A percentile compares a stretch with the other conserved stretches of the same genome.
Conservation (phyloP, 2,888 invertebrate genomes). For the Caprella mutica region DNA sequence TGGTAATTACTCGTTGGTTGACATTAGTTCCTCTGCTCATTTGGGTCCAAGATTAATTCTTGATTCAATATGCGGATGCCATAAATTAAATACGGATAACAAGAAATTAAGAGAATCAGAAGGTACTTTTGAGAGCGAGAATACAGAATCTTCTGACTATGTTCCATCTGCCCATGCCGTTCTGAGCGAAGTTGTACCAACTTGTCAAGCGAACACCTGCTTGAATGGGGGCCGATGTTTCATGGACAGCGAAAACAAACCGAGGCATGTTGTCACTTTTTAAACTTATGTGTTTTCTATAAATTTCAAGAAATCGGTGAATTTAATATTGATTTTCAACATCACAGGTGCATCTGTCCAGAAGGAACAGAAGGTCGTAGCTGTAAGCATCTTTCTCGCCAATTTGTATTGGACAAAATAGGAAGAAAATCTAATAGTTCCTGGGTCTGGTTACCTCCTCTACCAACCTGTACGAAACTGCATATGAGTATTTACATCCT, state of each 20-base stretch:
- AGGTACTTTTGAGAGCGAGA: no score
- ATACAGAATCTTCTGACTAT: no score
- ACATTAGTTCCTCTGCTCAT: not conserved
- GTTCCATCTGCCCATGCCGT: slow-evolving; percentile 6
- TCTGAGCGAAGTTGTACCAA: not conserved
- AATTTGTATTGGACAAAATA: no score
- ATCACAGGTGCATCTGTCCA: slow-evolving; percentile 62
- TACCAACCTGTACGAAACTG: slow-evolving; percentile 73
- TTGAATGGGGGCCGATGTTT: slow-evolving; percentile 5
- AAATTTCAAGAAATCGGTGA: no score
- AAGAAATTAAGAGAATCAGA: no score
- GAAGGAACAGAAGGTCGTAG: slow-evolving; percentile 69
- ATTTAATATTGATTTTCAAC: not conserved
- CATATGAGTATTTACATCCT: slow-evolving; percentile 68
- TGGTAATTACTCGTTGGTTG: not conserved
- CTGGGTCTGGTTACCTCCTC: slow-evolving; percentile 82
- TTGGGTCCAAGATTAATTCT: not conserved
- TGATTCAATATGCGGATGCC: not conserved
- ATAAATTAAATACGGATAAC: no score
- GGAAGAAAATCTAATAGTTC: no score
- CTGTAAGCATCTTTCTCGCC: slow-evolving; percentile 45
- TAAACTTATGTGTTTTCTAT: no score
- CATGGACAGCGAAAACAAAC: not conserved
- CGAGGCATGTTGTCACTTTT: not conserved
- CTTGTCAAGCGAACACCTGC: not conserved